phyloP scores from a whole-genome alignment of 2,888 invertebrate genomes.

The Andrena hattorfiana region DNA sequence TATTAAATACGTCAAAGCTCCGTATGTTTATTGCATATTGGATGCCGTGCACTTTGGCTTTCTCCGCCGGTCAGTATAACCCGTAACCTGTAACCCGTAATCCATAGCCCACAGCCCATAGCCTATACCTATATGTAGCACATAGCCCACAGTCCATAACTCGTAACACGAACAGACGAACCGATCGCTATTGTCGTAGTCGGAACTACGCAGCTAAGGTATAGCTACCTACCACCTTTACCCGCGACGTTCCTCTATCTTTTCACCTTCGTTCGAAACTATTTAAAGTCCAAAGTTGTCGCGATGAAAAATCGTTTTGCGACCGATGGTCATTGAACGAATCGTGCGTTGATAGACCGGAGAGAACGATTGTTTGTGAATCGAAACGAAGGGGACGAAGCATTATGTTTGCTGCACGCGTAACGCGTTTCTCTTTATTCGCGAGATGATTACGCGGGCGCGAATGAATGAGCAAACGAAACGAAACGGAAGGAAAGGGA shows the following conservation, averaged over 20 bases:
- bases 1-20: constrained; percentile 84
- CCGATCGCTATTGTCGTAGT: constrained; percentile 68
- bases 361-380: neutral
- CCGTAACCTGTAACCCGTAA: constrained; percentile 64
- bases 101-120: constrained; percentile 65
- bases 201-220: neutral
- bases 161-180: constrained; percentile 67
- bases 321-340: neutral
- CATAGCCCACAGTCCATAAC: constrained; percentile 67
- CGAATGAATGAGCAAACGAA: constrained; percentile 40
- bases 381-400: neutral
- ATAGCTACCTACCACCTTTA: neutral
- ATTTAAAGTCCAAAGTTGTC: too few relatives aligned
- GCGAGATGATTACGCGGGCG: constrained; percentile 49
- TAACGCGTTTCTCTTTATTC: constrained; percentile 45
- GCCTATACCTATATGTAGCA: constrained; percentile 49
- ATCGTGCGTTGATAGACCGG: neutral
- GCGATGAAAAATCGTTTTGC: too few relatives aligned
- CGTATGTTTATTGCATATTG: constrained; percentile 85
- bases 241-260: neutral
- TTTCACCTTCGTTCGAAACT: neutral
- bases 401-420: constrained; percentile 28
- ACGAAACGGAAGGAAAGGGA: constrained; percentile 42
- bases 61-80: constrained; percentile 57
- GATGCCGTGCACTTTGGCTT: constrained; percentile 78